Evolutionary conservation across 1,140 invertebrate species (phyloP).

Genomic region (Conus betulinus): DNA sequence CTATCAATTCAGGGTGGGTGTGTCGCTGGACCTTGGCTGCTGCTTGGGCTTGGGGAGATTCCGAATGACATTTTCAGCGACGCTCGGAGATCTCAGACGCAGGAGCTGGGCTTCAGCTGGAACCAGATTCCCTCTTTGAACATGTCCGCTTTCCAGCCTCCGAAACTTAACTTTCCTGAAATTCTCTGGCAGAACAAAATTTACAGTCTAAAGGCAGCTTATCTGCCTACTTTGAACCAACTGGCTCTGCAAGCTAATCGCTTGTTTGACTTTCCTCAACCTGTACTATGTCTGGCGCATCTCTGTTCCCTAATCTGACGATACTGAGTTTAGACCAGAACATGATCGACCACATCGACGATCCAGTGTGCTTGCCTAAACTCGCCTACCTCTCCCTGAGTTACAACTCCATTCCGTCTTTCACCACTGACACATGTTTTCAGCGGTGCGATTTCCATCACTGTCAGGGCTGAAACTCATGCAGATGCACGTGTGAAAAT

Average conservation of each 20-base stretch:
- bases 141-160: background rate
- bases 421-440: background rate
- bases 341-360: slow-evolving; percentile 1
- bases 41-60: background rate
- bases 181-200: background rate
- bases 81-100: background rate
- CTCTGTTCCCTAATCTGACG: background rate
- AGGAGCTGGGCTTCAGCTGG: background rate
- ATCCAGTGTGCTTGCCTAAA: background rate
- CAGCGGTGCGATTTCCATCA: background rate
- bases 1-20: background rate
- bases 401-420: background rate
- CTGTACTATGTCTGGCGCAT: background rate
- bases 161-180: background rate
- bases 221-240: background rate
- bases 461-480: background rate
- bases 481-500: background rate
- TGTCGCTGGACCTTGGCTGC: background rate
- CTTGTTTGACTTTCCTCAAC: background rate
- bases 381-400: background rate
- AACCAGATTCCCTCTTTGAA: background rate
- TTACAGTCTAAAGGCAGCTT: background rate
- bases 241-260: background rate
- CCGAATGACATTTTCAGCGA: background rate
- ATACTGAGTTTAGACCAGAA: background rate